Evolutionary conservation across 2,113 vertebrate genomes (phyloP).

Genomic region (Chaetodon auriga): DNA sequence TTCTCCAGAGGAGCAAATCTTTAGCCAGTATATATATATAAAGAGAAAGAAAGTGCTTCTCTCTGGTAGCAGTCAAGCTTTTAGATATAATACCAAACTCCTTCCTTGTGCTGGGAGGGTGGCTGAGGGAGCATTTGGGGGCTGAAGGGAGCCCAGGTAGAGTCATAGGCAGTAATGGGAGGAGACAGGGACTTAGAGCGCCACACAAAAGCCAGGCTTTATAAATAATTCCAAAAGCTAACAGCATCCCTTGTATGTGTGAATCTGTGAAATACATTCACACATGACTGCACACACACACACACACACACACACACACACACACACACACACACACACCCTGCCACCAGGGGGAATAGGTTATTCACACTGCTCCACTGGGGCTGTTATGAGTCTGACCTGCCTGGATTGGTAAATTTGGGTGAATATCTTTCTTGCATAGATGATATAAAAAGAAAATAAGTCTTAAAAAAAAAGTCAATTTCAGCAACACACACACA

Average conservation of each 20-base stretch:
- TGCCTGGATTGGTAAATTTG: constrained; percentile 61
- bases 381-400: constrained; percentile 67
- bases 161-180: constrained; percentile 86
- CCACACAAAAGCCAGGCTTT: constrained; percentile 85
- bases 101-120: constrained; percentile 48
- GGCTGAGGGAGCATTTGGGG: constrained; percentile 61
- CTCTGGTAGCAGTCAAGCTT: constrained; percentile 45
- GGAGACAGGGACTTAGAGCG: constrained; percentile 85
- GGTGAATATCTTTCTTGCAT: constrained; percentile 66
- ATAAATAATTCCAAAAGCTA: constrained; percentile 89
- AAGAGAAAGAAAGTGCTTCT: constrained; percentile 27
- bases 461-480: constrained; percentile 38
- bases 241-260: constrained; percentile 83
- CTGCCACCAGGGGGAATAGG: constrained; percentile 71
- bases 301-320: constrained; percentile 58
- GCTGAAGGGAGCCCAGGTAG: constrained; percentile 77
- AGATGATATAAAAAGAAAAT: constrained; percentile 62
- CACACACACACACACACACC: constrained; percentile 49
- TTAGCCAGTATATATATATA: not conserved
- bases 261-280: constrained; percentile 80
- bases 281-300: constrained; percentile 70
- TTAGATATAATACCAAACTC: constrained; percentile 54
- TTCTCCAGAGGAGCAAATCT: constrained; percentile 21
- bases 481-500: constrained; percentile 41
- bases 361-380: constrained; percentile 67